Evolutionary conservation across 2,797 vertebrate genomes (phyloP).

Genomic region (Sebastes paucispinis): DNA sequence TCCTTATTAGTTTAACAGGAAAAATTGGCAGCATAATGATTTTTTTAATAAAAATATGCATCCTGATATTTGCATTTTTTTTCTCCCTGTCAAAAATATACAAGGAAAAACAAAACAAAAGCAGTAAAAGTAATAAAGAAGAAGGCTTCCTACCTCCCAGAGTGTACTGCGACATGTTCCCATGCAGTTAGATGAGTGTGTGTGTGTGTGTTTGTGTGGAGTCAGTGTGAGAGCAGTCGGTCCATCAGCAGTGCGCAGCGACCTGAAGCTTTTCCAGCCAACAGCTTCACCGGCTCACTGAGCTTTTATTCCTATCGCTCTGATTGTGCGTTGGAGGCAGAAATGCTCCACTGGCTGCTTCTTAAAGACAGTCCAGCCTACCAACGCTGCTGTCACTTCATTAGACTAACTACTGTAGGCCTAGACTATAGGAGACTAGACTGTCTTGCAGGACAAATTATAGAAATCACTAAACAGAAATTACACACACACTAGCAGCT

Average conservation of each 20-base stretch:
- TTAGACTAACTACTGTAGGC: not conserved
- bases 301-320: conserved; percentile 13
- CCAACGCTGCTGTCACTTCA: not conserved
- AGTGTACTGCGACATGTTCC: conserved; percentile 69
- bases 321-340: conserved; percentile 7
- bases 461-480: not conserved
- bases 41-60: not conserved
- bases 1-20: not conserved
- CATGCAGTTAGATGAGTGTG: not conserved
- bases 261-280: conserved; percentile 54
- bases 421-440: not conserved
- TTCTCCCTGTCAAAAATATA: not conserved
- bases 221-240: conserved; percentile 28
- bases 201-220: not conserved
- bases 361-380: not conserved
- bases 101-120: not conserved
- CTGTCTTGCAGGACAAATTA: not conserved
- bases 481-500: not conserved
- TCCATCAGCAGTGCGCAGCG: conserved; percentile 34
- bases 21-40: not conserved
- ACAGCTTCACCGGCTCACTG: conserved; percentile 31
- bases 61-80: not conserved
- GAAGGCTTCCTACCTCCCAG: conserved; percentile 69
- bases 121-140: not conserved
- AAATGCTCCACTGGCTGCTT: not conserved